Conservation (phyloP, 2,888 invertebrate genomes). For the Chymomyza fuscimana region DNA sequence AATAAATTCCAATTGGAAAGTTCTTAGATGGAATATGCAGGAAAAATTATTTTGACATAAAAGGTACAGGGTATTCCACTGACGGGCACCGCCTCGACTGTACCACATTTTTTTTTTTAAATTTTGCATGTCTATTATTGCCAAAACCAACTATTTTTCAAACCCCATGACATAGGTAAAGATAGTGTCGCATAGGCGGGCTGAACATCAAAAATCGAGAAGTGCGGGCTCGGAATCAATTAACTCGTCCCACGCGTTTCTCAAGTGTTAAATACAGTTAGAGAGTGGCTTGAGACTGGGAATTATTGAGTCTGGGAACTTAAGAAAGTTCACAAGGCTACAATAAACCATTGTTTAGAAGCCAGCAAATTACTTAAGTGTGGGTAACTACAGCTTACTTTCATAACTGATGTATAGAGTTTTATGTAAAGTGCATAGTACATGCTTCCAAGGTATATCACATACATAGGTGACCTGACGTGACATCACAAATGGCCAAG, state of each 20-base stretch:
- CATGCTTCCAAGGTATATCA: background rate
- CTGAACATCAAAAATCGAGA: background rate
- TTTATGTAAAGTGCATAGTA: background rate
- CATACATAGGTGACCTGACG: background rate
- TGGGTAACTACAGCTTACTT: background rate
- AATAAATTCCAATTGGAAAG: no score
- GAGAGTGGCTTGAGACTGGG: background rate
- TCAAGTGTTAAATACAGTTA: background rate
- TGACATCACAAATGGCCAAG: slow-evolving; percentile 3
- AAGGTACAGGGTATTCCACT: no score
- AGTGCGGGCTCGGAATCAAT: background rate
- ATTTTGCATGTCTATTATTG: no score
- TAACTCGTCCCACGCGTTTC: background rate
- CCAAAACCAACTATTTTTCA: no score
- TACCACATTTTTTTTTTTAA: no score
- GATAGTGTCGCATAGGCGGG: background rate
- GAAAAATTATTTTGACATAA: no score
- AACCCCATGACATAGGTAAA: no score
- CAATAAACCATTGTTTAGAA: background rate
- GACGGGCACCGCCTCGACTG: no score
- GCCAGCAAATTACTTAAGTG: background rate
- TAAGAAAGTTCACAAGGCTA: background rate
- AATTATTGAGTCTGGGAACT: background rate
- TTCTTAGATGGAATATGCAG: no score
- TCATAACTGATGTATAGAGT: no score